Base-by-base conservation (phyloP, 2,797 vertebrate species). In the Prionace glauca region DNA sequence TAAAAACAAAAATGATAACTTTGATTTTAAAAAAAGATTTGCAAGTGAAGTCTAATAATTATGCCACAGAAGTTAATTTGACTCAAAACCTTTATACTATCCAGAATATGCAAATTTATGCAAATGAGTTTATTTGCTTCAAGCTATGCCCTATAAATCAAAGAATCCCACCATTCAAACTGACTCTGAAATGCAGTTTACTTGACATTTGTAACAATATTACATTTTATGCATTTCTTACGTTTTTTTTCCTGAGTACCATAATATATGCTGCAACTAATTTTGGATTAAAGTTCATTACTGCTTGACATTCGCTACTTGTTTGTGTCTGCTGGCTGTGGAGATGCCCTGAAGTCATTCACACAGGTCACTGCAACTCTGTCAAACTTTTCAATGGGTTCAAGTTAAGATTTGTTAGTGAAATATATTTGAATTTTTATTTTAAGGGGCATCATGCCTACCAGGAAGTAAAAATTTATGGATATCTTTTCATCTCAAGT, bases 1-100 rank as follows among this genome's bases (percentile, higher is more conserved):
- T 95, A 95, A n/a, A 95, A 95, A 56, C 29, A 94, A 95, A 95
- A 94, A 74, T 62, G 11, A 91, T 94, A 77, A 95, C 71, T 95
- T 95, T 29, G 41, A 56, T 50, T 20, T 22, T 26, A 56, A 50
- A 77, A 77, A 77, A 95, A 20, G 14, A 95, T 74, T 77, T 95
- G 16, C 93, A 77, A 95, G 71, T 32, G 74, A 95, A 77, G 45
- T 72, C 24, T 95, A 95, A 95, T 95, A 77, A 77, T 95, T 95
- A 95, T 74, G 45, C 45, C 71, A 56, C 50, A 77, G 56, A 24
- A 95, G 93, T 77, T 95, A 56, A 95, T 95, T 95, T 95, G 72
- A 60, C 93, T 95, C 26, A 22, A 95, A 91, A 60, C 16, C 56
- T 65, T 91, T 91, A 94, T 74, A 77, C 10, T 77, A 95, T 72